Evolutionary conservation across 2,113 vertebrate species (phyloP).

Genomic region (Picathartes gymnocephalus): DNA sequence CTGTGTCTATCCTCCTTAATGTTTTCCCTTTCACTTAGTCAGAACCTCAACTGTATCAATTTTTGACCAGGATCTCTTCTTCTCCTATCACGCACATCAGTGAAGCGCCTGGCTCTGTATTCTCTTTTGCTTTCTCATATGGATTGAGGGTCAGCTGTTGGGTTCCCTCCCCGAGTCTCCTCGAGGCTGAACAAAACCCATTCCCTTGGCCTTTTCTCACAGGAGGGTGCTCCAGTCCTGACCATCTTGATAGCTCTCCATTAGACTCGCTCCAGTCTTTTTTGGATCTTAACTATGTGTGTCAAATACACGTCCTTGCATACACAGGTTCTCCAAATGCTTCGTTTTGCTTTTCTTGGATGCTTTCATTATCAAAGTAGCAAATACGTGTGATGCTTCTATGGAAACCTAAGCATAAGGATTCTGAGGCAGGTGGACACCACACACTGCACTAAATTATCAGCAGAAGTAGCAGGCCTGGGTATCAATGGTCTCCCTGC

Average conservation of each 20-base stretch:
- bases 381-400: neutral
- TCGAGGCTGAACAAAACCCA: neutral
- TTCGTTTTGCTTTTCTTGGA: neutral
- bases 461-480: neutral
- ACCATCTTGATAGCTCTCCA: neutral
- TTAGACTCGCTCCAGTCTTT: accelerated
- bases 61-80: neutral
- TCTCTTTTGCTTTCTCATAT: neutral
- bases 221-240: neutral
- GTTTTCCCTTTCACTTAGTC: neutral
- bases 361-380: neutral
- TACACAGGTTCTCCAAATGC: neutral
- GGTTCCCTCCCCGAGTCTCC: neutral
- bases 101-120: neutral
- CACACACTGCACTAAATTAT: neutral
- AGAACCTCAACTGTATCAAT: neutral
- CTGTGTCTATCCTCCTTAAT: neutral
- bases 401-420: neutral
- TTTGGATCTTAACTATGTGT: neutral
- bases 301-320: neutral
- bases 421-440: neutral
- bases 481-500: neutral
- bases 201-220: neutral
- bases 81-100: neutral
- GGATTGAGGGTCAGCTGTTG: accelerated